Base-by-base conservation (phyloP, 2,888 invertebrate species). In the Ethmia dodecea region DNA sequence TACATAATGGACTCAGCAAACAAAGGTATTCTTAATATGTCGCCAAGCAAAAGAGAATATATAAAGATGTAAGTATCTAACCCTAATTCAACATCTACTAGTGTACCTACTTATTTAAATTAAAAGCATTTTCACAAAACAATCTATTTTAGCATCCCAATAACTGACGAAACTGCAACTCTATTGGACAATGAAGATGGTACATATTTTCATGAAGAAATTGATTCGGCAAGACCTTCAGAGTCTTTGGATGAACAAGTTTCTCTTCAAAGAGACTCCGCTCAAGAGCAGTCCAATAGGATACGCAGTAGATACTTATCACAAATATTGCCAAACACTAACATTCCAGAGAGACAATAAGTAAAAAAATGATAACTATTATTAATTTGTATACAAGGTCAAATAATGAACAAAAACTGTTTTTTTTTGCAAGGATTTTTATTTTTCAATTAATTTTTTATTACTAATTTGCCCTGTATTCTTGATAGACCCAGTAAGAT, bases 1-100 rank as follows among this genome's bases (percentile, higher is more conserved):
- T 94, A 92, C 88, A 86, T 93, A 15, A 76, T 91, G 43, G 93
- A 96, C 64, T 87, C 88, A n/a, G 88, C 88, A 29, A 88, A 76
- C 32, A 88, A 89, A 49, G 93, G 93, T 40, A 87, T 90, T 47
- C 81, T 95, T 2, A 94, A 94, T 60, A 89, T 94, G 91, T 89
- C 92, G 20, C 91, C 91, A 20, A 74, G 70, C 33, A 84, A 88
- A 62, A 86, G 92, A 49, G 88, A 88, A 28, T 60, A 70, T n/a
- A 42, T 60, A 6, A 72, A 74, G 54, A 42, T 49, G 84, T 84
- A 64, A 75, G 77, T 75, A 43, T 10, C 3, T 5, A n/a, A 22
- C 42, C n/a, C 3, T 5, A n/a, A 22, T 22, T n/a, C 9, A n/a
- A 22, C 9, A 22, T 22, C n/a, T 22, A n/a, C n/a, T 22, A n/a